phyloP scores from a whole-genome alignment of 2,888 invertebrate genomes.

The Rhynchonema sp. region DNA sequence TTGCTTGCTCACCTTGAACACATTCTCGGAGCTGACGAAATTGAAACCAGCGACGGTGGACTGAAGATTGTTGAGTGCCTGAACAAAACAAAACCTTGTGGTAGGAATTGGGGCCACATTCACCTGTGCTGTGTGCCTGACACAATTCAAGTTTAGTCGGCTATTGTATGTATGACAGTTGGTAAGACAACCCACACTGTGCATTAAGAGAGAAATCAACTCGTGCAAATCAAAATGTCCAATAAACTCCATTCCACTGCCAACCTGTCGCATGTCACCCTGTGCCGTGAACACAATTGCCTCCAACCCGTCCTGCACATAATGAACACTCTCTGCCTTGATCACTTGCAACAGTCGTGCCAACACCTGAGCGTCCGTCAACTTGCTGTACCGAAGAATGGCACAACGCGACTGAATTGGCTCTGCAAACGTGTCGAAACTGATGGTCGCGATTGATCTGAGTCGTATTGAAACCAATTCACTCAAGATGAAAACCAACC shows the following conservation, averaged over 20 bases:
- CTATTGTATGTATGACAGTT: background rate
- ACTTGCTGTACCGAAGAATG: slow-evolving; percentile 69
- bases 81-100: no score
- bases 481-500: no score
- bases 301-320: slow-evolving; percentile 75
- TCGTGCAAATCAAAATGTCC: background rate
- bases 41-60: slow-evolving; percentile 79
- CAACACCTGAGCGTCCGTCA: slow-evolving; percentile 73
- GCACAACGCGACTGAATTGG: slow-evolving; percentile 97
- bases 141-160: background rate
- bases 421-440: slow-evolving; percentile 40
- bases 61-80: slow-evolving; percentile 84
- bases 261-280: slow-evolving; percentile 77
- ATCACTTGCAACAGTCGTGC: slow-evolving; percentile 48
- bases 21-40: slow-evolving; percentile 72
- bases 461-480: no score
- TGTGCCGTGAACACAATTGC: slow-evolving; percentile 94
- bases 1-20: slow-evolving; percentile 63
- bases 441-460: no score
- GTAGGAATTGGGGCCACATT: no score
- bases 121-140: no score
- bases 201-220: background rate
- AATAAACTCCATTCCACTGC: slow-evolving; percentile 2
- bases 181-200: background rate
- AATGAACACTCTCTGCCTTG: slow-evolving; percentile 39